Percentiles rank a stretch among this genome's conserved stretches.
These are phyloP conservation scores for Leptocoma aspasia DNA, from an alignment of 2,113 vertebrate genomes.

Conservation along the genomic window DNA sequence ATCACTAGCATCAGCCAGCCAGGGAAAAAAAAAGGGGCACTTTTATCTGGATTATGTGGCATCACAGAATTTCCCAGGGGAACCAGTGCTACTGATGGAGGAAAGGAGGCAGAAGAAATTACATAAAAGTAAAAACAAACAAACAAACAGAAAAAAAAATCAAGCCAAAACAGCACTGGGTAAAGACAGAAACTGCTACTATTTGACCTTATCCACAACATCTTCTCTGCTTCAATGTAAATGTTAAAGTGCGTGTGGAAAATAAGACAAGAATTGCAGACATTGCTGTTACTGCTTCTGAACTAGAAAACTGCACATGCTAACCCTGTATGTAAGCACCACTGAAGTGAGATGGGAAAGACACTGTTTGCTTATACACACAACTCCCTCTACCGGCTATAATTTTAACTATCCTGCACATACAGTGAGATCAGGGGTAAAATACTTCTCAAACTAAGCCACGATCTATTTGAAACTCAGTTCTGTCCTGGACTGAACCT, in stretches of 20 bases:
- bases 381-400: constrained; percentile 62
- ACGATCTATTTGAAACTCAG: neutral
- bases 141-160: neutral
- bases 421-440: neutral
- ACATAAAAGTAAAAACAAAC: neutral
- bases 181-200: neutral
- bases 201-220: neutral
- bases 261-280: neutral
- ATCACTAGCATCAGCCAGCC: neutral
- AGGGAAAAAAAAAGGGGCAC: neutral
- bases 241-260: neutral
- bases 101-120: neutral
- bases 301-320: neutral
- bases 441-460: neutral
- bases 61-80: neutral
- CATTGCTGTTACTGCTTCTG: neutral
- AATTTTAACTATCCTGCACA: neutral
- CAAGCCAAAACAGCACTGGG: neutral
- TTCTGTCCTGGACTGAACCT: neutral
- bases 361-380: neutral
- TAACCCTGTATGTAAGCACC: neutral
- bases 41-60: neutral
- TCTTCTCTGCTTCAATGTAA: neutral
- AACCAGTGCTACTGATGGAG: neutral
- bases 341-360: neutral